phyloP scores from a whole-genome alignment of 1,140 invertebrate species.

The Drosophila pectinifera region DNA sequence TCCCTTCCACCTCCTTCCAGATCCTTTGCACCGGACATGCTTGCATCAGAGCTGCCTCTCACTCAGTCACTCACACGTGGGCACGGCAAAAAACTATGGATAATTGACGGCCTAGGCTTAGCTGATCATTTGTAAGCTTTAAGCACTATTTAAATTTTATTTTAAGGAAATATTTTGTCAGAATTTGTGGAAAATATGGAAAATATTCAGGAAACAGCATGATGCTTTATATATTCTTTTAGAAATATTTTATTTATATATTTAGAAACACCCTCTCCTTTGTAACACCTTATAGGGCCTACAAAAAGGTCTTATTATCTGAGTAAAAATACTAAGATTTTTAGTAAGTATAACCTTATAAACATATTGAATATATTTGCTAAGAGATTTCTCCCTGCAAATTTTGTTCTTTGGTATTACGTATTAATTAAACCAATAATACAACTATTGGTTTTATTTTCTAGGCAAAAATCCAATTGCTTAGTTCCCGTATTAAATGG shows the following conservation, averaged over 20 bases:
- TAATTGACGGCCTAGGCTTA: no score
- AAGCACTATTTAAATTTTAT: background rate
- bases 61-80: slow-evolving; percentile 27
- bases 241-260: background rate
- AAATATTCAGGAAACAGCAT: background rate
- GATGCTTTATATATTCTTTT: no score
- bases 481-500: no score
- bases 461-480: no score
- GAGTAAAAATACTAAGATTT: no score
- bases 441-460: no score
- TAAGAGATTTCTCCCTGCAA: no score
- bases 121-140: background rate
- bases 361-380: no score
- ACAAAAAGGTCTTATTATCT: no score
- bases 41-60: slow-evolving; percentile 60
- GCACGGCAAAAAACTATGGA: slow-evolving; percentile 8
- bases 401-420: no score
- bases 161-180: background rate
- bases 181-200: background rate
- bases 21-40: slow-evolving; percentile 66
- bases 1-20: slow-evolving; percentile 1
- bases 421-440: no score
- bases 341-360: no score
- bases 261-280: background rate
- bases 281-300: background rate